phyloP scores from a whole-genome alignment of 2,113 vertebrate species.

The Passer montanus region DNA sequence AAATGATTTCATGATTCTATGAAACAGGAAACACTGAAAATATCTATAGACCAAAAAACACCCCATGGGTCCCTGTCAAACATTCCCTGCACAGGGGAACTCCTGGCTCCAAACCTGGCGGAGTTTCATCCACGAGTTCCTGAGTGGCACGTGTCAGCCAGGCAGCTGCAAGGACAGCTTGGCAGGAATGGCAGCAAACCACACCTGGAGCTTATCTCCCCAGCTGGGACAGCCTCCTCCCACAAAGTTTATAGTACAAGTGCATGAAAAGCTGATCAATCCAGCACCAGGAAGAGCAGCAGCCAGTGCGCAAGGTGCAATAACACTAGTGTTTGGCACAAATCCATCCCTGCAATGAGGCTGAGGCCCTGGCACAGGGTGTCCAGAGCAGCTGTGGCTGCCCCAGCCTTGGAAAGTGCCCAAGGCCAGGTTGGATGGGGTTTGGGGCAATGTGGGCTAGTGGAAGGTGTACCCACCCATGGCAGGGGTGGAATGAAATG shows the following conservation, averaged over 20 bases:
- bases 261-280: background rate
- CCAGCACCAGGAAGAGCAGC: background rate
- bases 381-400: background rate
- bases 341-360: rapidly evolving
- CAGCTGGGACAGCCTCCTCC: slow-evolving; percentile 25
- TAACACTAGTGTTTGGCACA: background rate
- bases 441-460: background rate
- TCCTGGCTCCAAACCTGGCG: background rate
- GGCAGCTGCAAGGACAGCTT: background rate
- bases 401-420: background rate
- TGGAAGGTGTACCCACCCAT: background rate
- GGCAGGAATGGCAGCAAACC: background rate
- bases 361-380: background rate
- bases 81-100: background rate
- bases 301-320: background rate
- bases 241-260: background rate
- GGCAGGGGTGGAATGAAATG: background rate
- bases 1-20: background rate
- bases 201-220: background rate
- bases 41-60: background rate
- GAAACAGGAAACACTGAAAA: background rate
- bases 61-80: rapidly evolving
- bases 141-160: background rate
- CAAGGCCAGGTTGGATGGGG: rapidly evolving
- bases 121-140: background rate